phyloP scores from a whole-genome alignment of 2,797 vertebrate species.

The Channa striata region DNA sequence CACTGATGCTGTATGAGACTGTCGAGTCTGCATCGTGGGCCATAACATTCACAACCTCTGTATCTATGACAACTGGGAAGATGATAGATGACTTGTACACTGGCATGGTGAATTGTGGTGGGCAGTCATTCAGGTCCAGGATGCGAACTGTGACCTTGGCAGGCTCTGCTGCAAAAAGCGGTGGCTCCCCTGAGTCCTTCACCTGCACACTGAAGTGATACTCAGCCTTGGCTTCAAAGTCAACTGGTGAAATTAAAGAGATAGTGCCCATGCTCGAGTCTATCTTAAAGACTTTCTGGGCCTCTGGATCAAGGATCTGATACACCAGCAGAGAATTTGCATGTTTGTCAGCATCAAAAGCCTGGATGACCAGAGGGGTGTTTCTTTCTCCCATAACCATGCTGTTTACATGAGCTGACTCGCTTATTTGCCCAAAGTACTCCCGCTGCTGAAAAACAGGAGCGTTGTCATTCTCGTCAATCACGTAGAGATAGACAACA shows the following conservation, averaged over 20 bases:
- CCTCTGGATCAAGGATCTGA: conserved; percentile 90
- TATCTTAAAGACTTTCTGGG: conserved; percentile 88
- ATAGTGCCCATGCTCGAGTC: conserved; percentile 92
- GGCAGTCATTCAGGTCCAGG: conserved; percentile 91
- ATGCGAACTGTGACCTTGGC: conserved; percentile 88
- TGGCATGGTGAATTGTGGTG: conserved; percentile 87
- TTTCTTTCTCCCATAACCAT: conserved; percentile 90
- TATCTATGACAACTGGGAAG: conserved; percentile 85
- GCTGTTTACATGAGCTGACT: conserved; percentile 88
- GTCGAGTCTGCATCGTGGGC: conserved; percentile 91
- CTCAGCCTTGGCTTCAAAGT: conserved; percentile 88
- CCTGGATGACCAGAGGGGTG: conserved; percentile 89
- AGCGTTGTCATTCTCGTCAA: conserved; percentile 94
- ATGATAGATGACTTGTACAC: conserved; percentile 84
- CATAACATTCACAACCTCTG: conserved; percentile 86
- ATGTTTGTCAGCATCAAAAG: conserved; percentile 90
- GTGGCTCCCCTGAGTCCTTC: conserved; percentile 89
- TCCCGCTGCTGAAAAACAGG: conserved; percentile 85
- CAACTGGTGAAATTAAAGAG: conserved; percentile 84
- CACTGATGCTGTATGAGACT: conserved; percentile 88
- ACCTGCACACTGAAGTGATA: conserved; percentile 91
- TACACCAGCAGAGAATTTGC: conserved; percentile 90
- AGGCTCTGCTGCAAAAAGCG: conserved; percentile 87
- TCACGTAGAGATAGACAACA: conserved; percentile 87
- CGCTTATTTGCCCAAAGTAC: conserved; percentile 90